phyloP scores from a whole-genome alignment of 1,140 invertebrate genomes.

The Nixonia krombeini region DNA sequence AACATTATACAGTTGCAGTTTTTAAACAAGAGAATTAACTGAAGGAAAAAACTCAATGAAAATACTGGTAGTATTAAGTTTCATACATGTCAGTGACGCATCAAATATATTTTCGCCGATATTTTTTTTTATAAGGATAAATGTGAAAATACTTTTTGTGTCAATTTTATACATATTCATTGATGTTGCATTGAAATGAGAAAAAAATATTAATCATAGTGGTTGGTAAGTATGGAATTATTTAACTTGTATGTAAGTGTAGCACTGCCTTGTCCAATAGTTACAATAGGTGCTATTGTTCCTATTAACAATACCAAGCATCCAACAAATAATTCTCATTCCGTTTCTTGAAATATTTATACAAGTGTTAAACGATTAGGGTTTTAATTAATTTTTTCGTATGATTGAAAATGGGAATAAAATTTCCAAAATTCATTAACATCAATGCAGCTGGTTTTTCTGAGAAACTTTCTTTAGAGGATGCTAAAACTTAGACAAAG shows the following conservation, averaged over 20 bases:
- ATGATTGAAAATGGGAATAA: slow-evolving; percentile 23
- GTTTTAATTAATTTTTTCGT: neutral
- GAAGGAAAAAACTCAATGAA: too few relatives aligned
- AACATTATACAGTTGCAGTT: too few relatives aligned
- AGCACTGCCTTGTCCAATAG: slow-evolving; percentile 18
- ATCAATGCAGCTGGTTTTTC: slow-evolving; percentile 14
- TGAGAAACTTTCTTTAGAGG: neutral
- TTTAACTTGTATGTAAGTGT: slow-evolving; percentile 29
- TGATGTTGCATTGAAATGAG: slow-evolving; percentile 11
- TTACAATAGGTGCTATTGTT: slow-evolving; percentile 19
- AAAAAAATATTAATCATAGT: slow-evolving; percentile 22
- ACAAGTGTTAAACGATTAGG: slow-evolving; percentile 6
- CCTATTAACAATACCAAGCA: slow-evolving; percentile 31
- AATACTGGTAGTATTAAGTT: too few relatives aligned
- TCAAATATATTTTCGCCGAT: too few relatives aligned
- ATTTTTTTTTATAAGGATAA: too few relatives aligned
- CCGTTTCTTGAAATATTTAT: slow-evolving; percentile 28
- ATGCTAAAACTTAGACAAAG: slow-evolving; percentile 24
- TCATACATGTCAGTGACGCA: too few relatives aligned
- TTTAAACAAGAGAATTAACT: too few relatives aligned
- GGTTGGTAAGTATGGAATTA: slow-evolving; percentile 28
- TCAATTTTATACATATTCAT: neutral
- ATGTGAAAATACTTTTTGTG: too few relatives aligned
- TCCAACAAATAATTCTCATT: slow-evolving; percentile 35
- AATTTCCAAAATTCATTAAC: slow-evolving; percentile 7